Percentiles rank a stretch among this genome's conserved stretches.
phyloP scores from a whole-genome alignment of 1,140 invertebrate genomes.

The Cydia strobilella region DNA sequence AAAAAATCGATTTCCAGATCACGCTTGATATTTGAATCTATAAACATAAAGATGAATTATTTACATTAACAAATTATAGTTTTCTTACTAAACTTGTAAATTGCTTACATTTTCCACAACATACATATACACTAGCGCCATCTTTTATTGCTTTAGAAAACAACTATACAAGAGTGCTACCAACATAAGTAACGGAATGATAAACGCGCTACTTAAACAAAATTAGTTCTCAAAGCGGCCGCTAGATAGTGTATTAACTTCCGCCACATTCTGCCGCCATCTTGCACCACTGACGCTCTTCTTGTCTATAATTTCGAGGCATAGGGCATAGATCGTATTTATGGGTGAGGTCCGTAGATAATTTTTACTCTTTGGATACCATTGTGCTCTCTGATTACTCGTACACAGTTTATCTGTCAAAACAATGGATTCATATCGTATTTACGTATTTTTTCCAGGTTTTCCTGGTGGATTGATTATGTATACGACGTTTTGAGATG shows the following conservation, averaged over 20 bases:
- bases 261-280: constrained; percentile 52
- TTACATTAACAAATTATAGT: too few species aligned
- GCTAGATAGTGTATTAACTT: not conserved
- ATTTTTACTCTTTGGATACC: constrained; percentile 77
- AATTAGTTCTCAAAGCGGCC: constrained; percentile 15
- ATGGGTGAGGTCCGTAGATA: constrained; percentile 79
- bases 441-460: constrained; percentile 62
- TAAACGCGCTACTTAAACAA: constrained; percentile 7
- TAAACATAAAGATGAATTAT: too few species aligned
- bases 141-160: not conserved
- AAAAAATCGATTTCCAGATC: too few species aligned
- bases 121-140: constrained; percentile 11
- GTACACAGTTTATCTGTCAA: constrained; percentile 58
- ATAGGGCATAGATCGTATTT: constrained; percentile 77
- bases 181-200: constrained; percentile 10
- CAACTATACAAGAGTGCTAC: not conserved
- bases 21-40: too few species aligned
- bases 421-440: constrained; percentile 59
- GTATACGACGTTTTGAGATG: constrained; percentile 62
- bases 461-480: constrained; percentile 61
- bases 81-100: not conserved
- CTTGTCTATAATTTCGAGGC: constrained; percentile 68
- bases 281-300: constrained; percentile 68
- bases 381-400: constrained; percentile 65
- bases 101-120: not conserved